These are phyloP conservation scores for Scomber japonicus DNA, from an alignment of 2,113 vertebrate species.

Conservation along the genomic window DNA sequence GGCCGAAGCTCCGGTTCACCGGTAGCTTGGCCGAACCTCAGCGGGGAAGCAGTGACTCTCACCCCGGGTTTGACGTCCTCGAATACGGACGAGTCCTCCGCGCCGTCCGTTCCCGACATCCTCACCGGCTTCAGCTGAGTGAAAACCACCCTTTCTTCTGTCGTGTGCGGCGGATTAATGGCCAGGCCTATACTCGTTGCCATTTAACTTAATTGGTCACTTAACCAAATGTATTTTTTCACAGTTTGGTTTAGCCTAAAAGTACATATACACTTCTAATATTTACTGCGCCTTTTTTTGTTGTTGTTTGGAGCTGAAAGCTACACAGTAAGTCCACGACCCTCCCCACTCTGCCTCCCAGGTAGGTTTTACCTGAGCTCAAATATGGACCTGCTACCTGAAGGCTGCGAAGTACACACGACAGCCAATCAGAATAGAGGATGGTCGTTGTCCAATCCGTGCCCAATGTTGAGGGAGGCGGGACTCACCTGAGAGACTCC, in stretches of 20 bases:
- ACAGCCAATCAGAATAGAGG: constrained; percentile 52
- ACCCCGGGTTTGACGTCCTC: constrained; percentile 90
- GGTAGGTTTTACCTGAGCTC: constrained; percentile 86
- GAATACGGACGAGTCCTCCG: constrained; percentile 89
- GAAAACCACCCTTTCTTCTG: constrained; percentile 88
- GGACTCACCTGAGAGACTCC: constrained; percentile 51
- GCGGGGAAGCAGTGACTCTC: constrained; percentile 59
- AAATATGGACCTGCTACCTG: constrained; percentile 77
- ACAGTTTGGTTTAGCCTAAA: neutral
- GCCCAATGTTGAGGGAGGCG: constrained; percentile 6
- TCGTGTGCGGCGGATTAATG: constrained; percentile 78
- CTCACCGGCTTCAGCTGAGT: constrained; percentile 89
- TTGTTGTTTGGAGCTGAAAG: constrained; percentile 48
- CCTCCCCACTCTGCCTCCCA: constrained; percentile 70
- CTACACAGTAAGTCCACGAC: constrained; percentile 61
- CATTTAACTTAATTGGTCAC: constrained; percentile 73
- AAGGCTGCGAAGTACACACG: accelerated
- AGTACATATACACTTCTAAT: neutral
- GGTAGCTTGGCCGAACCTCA: neutral
- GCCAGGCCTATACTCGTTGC: constrained; percentile 85
- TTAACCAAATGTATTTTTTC: neutral
- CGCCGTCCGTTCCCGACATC: constrained; percentile 85
- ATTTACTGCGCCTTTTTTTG: neutral
- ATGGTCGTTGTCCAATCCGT: constrained; percentile 21
- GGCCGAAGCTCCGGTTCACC: constrained; percentile 14